Evolutionary conservation across 2,797 vertebrate genomes (phyloP).

Genomic region (Acomys russatus): DNA sequence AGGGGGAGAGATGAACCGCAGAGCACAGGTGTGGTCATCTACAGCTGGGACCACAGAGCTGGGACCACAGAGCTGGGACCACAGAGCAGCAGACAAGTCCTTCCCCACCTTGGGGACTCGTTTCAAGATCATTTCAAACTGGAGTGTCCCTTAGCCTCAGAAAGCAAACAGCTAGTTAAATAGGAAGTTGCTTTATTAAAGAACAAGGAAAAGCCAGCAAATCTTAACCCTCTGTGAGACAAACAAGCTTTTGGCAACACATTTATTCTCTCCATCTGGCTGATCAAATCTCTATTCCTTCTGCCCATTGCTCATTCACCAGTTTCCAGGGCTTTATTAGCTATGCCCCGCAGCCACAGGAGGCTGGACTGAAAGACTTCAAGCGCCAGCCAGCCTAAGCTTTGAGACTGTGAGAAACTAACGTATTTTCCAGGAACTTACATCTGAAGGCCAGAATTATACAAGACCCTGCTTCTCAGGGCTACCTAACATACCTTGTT

Average conservation of each 20-base stretch:
- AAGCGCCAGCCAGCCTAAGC: background rate
- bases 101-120: slow-evolving; percentile 14
- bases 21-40: background rate
- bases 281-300: background rate
- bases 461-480: slow-evolving; percentile 45
- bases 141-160: slow-evolving; percentile 58
- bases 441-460: slow-evolving; percentile 34
- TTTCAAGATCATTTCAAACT: slow-evolving; percentile 67
- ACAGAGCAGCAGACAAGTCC: background rate
- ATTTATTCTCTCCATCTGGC: background rate
- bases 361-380: background rate
- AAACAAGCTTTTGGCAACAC: background rate
- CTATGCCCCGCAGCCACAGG: background rate
- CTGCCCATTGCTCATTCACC: background rate
- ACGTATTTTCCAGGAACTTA: background rate
- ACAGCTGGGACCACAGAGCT: background rate
- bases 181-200: slow-evolving; percentile 52
- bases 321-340: background rate
- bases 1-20: background rate
- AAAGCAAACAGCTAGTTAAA: slow-evolving; percentile 70
- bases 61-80: too few relatives aligned
- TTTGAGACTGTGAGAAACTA: slow-evolving; percentile 35
- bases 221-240: slow-evolving; percentile 3
- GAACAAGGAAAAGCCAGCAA: slow-evolving; percentile 19
- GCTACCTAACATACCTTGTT: slow-evolving; percentile 21